phyloP scores from a whole-genome alignment of 2,113 vertebrate genomes.

The Orthonyx spaldingii region DNA sequence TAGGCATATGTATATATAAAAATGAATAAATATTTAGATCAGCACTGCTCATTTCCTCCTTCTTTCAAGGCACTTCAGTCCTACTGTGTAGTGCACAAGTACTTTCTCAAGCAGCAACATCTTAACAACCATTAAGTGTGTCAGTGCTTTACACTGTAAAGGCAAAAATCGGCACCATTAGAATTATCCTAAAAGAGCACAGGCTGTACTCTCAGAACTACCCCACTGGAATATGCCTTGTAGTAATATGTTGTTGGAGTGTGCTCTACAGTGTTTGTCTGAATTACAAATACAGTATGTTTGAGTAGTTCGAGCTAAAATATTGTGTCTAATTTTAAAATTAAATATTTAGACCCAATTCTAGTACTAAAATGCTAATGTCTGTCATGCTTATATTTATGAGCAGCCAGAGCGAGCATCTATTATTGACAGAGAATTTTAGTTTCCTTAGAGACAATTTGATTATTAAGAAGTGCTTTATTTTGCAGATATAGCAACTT shows the following conservation, averaged over 20 bases:
- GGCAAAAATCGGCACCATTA: neutral
- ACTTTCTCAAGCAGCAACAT: neutral
- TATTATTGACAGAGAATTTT: neutral
- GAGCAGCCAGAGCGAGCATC: neutral
- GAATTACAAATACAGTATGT: neutral
- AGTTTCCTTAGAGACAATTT: neutral
- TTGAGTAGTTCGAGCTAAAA: neutral
- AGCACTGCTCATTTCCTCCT: neutral
- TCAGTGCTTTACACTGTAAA: neutral
- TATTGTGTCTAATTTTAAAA: neutral
- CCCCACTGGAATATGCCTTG: neutral
- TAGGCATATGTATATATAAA: neutral
- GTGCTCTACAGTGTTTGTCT: neutral
- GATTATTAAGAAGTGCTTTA: neutral
- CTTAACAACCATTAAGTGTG: neutral
- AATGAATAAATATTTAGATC: constrained; percentile 21
- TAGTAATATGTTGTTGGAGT: neutral
- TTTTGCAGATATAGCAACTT: neutral
- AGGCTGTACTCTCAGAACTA: neutral
- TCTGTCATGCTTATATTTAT: neutral
- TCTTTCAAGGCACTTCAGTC: neutral
- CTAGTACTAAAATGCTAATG: neutral
- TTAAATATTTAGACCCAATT: neutral
- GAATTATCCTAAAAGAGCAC: neutral
- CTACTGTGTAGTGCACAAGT: neutral